These are phyloP conservation scores for Lucilia cuprina DNA, from an alignment of 1,140 invertebrate genomes.

Conservation along the genomic window DNA sequence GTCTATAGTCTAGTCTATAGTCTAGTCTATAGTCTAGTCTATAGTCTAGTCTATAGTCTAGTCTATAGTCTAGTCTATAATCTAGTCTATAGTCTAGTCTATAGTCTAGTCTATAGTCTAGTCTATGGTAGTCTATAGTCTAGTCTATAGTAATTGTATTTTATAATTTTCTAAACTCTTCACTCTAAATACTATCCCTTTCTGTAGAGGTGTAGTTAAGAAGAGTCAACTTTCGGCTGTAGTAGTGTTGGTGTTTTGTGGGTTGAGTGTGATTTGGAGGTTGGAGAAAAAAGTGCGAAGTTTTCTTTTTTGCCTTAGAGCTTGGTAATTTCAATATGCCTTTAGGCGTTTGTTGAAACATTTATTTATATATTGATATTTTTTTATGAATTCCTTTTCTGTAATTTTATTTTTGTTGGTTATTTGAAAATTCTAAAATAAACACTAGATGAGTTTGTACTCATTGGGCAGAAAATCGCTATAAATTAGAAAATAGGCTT, in stretches of 20 bases:
- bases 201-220: too few relatives aligned
- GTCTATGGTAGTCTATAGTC: too few relatives aligned
- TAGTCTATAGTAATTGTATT: too few relatives aligned
- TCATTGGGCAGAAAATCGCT: not conserved
- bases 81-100: too few relatives aligned
- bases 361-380: not conserved
- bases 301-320: not conserved
- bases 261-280: not conserved
- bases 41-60: too few relatives aligned
- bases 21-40: too few relatives aligned
- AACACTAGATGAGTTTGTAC: not conserved
- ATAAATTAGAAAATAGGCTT: not conserved
- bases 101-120: too few relatives aligned
- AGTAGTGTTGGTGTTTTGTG: not conserved
- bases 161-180: too few relatives aligned
- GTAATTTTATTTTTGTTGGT: not conserved
- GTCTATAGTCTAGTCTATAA: too few relatives aligned
- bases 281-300: not conserved
- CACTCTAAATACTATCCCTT: too few relatives aligned
- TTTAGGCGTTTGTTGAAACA: not conserved
- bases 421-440: not conserved
- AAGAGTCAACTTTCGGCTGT: too few relatives aligned
- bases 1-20: too few relatives aligned
- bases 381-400: not conserved
- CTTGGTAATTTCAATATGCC: not conserved